A percentile compares a stretch with the other conserved stretches of the same genome.
Conservation (phyloP, 2,888 invertebrate genomes). For the Xylocampa areola region DNA sequence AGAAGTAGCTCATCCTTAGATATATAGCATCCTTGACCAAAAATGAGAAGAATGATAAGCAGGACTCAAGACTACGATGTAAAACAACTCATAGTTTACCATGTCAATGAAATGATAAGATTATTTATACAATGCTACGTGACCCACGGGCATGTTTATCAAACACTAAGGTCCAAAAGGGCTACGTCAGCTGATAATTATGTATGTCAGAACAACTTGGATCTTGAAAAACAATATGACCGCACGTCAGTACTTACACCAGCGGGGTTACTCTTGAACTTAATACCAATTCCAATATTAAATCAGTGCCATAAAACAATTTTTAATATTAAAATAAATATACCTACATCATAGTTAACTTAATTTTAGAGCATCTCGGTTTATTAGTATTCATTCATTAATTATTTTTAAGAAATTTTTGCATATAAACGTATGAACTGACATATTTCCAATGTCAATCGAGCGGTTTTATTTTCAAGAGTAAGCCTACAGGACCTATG, state of each 20-base stretch:
- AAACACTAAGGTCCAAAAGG: slow-evolving; percentile 72
- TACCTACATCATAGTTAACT: too few species aligned
- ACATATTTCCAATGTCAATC: too few species aligned
- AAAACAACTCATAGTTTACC: slow-evolving; percentile 65
- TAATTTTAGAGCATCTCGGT: too few species aligned
- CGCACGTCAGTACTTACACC: too few species aligned
- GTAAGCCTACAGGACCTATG: slow-evolving; percentile 25
- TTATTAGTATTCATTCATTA: too few species aligned
- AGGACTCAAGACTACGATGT: slow-evolving; percentile 26
- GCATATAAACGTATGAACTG: too few species aligned
- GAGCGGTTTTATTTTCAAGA: too few species aligned
- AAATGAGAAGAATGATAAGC: slow-evolving; percentile 36
- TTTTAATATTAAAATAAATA: too few species aligned
- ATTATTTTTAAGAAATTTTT: too few species aligned
- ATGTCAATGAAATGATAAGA: slow-evolving; percentile 76
- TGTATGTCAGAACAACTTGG: slow-evolving; percentile 53
- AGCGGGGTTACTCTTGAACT: too few species aligned
- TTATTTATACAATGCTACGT: slow-evolving; percentile 70
- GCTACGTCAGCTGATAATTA: slow-evolving; percentile 62
- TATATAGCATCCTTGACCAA: slow-evolving; percentile 45
- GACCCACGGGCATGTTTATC: slow-evolving; percentile 76
- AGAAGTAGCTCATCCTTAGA: slow-evolving; percentile 4
- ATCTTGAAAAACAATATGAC: slow-evolving; percentile 54
- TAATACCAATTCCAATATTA: too few species aligned
- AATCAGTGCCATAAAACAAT: too few species aligned